Conservation (phyloP, 2,113 vertebrate genomes). For the Myrmecophaga tridactyla region DNA sequence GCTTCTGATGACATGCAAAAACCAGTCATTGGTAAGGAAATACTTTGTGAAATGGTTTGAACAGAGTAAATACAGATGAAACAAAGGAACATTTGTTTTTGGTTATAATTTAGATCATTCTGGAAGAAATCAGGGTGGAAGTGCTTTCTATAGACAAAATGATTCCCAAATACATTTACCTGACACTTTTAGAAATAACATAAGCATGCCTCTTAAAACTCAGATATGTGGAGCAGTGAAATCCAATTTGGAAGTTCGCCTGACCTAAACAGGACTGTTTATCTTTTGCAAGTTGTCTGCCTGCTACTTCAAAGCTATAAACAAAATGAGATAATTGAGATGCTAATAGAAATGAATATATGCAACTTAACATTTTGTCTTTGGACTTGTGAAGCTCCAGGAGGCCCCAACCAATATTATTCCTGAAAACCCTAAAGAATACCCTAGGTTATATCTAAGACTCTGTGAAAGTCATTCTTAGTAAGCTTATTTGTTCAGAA, state of each 20-base stretch:
- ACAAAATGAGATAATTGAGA: conserved; percentile 40
- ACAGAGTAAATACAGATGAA: conserved; percentile 73
- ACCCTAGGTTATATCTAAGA: no score
- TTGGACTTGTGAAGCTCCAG: conserved; percentile 32
- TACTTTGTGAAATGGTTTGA: conserved; percentile 68
- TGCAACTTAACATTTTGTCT: conserved; percentile 43
- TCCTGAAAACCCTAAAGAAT: no score
- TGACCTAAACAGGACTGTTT: conserved; percentile 64
- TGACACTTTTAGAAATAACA: conserved; percentile 77
- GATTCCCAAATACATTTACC: conserved; percentile 75
- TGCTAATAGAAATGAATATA: conserved; percentile 51
- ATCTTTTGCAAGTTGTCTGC: conserved; percentile 55
- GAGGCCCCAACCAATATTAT: no score
- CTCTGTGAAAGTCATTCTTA: no score
- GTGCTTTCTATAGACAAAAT: conserved; percentile 68
- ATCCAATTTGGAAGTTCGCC: conserved; percentile 71
- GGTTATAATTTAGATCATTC: conserved; percentile 69
- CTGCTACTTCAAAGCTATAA: conserved; percentile 59
- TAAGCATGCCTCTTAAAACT: conserved; percentile 76
- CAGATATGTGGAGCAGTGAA: conserved; percentile 69
- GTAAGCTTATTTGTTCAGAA: no score
- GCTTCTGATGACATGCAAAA: background rate
- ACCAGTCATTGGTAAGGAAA: conserved; percentile 51
- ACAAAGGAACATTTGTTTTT: conserved; percentile 74
- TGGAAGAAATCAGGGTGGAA: conserved; percentile 37